Percentiles rank a stretch among this genome's conserved stretches.
Evolutionary conservation across 2,888 invertebrate species (phyloP).

Genomic region (Chesias legatella): DNA sequence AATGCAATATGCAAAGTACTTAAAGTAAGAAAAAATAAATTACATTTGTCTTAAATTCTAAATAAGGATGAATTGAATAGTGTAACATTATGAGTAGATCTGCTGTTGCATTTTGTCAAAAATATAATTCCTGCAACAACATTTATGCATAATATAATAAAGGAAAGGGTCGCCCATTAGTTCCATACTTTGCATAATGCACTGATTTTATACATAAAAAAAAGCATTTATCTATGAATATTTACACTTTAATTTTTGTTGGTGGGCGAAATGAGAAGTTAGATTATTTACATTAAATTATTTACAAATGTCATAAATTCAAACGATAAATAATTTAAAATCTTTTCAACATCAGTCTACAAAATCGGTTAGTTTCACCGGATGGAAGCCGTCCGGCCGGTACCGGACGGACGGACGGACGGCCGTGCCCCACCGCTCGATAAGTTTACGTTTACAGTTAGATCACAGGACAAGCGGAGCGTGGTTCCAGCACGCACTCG

Average conservation of each 20-base stretch:
- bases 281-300: constrained; percentile 50
- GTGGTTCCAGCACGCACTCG: constrained; percentile 57
- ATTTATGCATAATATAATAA: constrained; percentile 1
- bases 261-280: constrained; percentile 68
- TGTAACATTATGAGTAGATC: neutral
- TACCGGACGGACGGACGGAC: no score
- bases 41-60: no score
- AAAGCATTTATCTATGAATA: constrained; percentile 32
- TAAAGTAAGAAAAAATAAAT: neutral
- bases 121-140: constrained; percentile 9
- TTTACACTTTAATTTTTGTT: constrained; percentile 46
- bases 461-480: constrained; percentile 34
- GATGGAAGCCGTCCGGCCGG: no score
- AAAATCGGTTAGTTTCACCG: constrained; percentile 35
- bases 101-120: constrained; percentile 15
- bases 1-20: constrained; percentile 12
- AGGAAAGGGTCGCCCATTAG: neutral
- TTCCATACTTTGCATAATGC: constrained; percentile 24
- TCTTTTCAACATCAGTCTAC: constrained; percentile 53
- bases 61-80: no score
- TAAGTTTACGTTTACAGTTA: constrained; percentile 33
- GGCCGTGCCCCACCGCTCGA: constrained; percentile 51
- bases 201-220: constrained; percentile 35
- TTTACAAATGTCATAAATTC: constrained; percentile 50
- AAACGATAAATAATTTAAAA: constrained; percentile 68